These are phyloP conservation scores for Morelia viridis DNA, from an alignment of 2,797 vertebrate species.

Conservation along the genomic window DNA sequence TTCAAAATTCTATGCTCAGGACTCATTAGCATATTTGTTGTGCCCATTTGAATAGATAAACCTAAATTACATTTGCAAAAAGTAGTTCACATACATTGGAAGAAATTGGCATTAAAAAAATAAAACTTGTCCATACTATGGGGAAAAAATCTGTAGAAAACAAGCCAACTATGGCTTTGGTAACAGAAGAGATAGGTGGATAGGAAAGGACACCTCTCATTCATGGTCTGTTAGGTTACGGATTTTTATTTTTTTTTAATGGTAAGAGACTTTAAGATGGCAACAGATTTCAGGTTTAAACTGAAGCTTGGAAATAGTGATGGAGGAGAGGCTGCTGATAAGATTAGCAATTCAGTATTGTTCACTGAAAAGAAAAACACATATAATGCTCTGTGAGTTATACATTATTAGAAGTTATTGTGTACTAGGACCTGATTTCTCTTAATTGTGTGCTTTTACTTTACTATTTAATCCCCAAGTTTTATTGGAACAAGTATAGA, in stretches of 20 bases:
- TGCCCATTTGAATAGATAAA: slow-evolving; percentile 18
- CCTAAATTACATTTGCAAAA: slow-evolving; percentile 47
- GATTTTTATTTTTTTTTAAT: slow-evolving; percentile 20
- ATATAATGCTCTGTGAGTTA: background rate
- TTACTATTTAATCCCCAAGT: background rate
- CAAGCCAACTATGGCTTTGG: slow-evolving; percentile 12
- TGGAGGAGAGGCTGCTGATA: background rate
- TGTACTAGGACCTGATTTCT: background rate
- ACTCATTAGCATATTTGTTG: slow-evolving; percentile 43
- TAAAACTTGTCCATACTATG: background rate
- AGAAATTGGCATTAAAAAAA: slow-evolving; percentile 15
- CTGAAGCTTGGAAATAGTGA: slow-evolving; percentile 1
- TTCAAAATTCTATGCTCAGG: slow-evolving; percentile 41
- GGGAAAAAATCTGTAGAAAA: slow-evolving; percentile 42
- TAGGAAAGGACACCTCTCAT: slow-evolving; percentile 14
- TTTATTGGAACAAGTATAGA: background rate
- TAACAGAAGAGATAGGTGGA: background rate
- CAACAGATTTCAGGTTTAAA: slow-evolving; percentile 19
- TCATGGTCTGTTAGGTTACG: slow-evolving; percentile 26
- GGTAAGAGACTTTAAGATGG: slow-evolving; percentile 18
- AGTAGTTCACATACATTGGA: slow-evolving; percentile 31
- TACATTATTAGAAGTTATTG: background rate
- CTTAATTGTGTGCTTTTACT: background rate
- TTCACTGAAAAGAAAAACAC: background rate
- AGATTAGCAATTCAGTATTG: background rate